A percentile compares a stretch with the other conserved stretches of the same genome.
phyloP scores from a whole-genome alignment of 2,797 vertebrate species.

The Hipposideros larvatus region DNA sequence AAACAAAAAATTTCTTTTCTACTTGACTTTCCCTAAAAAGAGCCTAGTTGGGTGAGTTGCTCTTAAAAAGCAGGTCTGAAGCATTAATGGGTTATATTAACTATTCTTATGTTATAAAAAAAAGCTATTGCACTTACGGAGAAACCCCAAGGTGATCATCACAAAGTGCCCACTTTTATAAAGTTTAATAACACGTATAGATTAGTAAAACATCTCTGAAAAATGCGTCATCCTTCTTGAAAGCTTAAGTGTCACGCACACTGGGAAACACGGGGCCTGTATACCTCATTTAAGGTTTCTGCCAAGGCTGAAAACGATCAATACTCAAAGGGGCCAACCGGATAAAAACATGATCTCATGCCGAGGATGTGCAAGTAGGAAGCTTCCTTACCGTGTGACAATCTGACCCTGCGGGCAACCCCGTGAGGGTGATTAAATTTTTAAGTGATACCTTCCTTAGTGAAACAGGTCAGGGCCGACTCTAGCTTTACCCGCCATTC shows the following conservation, averaged over 20 bases:
- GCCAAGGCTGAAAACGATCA: background rate
- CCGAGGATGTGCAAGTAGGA: background rate
- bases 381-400: background rate
- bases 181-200: background rate
- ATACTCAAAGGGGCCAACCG: background rate
- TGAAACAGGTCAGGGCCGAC: background rate
- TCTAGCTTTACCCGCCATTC: background rate
- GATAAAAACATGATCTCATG: background rate
- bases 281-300: background rate
- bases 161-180: background rate
- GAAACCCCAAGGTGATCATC: background rate
- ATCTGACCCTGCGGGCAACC: background rate
- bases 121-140: background rate
- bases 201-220: background rate
- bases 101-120: background rate
- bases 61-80: slow-evolving; percentile 41
- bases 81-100: background rate
- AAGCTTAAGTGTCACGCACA: background rate
- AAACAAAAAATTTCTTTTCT: background rate
- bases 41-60: background rate
- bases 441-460: background rate
- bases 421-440: background rate
- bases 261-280: background rate
- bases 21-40: background rate
- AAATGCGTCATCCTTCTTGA: background rate